Conservation (phyloP, 2,113 vertebrate species). For the Bombycilla garrulus region DNA sequence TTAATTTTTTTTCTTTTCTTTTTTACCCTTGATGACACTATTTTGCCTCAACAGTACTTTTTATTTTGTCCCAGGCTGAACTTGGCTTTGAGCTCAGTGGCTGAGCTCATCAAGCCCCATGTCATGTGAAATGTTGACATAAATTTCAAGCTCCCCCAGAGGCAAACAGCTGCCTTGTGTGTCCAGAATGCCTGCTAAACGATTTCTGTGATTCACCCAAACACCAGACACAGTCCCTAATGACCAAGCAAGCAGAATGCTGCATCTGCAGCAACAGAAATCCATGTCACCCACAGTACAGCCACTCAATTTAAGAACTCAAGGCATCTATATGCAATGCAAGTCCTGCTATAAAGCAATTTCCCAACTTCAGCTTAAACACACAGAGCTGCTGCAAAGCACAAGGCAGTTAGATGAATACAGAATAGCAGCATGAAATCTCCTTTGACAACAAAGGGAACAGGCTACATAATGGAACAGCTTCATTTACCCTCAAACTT, state of each 20-base stretch:
- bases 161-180: neutral
- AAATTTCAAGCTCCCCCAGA: neutral
- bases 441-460: neutral
- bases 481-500: neutral
- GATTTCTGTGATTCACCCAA: neutral
- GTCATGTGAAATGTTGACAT: neutral
- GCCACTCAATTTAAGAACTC: neutral
- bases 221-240: neutral
- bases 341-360: neutral
- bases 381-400: neutral
- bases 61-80: neutral
- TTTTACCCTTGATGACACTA: neutral
- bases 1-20: neutral
- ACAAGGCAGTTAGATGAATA: neutral
- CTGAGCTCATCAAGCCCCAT: neutral
- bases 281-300: neutral
- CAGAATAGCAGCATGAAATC: neutral
- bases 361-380: neutral
- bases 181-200: neutral
- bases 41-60: neutral
- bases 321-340: neutral
- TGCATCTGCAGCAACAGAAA: conserved; percentile 20
- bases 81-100: neutral
- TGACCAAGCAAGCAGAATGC: neutral
- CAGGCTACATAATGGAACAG: neutral